These are phyloP conservation scores for Brachionus angularis DNA, from an alignment of 1,140 invertebrate species.

Conservation along the genomic window DNA sequence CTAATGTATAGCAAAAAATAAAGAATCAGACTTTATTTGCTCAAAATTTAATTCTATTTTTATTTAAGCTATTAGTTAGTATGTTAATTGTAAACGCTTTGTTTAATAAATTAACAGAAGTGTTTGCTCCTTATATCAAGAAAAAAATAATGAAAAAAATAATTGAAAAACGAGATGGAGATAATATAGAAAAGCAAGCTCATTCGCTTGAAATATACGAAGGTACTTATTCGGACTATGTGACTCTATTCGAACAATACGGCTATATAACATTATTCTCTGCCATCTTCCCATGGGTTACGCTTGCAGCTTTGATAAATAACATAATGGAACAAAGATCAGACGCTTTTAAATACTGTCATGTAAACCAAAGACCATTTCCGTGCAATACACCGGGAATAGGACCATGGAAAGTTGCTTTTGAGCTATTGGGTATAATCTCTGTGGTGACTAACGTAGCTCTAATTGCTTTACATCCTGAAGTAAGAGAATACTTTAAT, in stretches of 20 bases:
- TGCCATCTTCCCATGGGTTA: conserved; percentile 87
- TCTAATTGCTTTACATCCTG: conserved; percentile 84
- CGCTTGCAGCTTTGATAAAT: conserved; percentile 84
- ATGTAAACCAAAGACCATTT: conserved; percentile 86
- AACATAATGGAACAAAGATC: conserved; percentile 87
- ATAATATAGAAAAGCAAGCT: background rate
- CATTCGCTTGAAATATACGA: background rate
- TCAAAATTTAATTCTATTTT: background rate
- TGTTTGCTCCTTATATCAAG: background rate
- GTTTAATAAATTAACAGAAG: background rate
- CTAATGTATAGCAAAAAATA: background rate
- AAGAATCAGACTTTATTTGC: too few species aligned
- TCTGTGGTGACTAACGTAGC: conserved; percentile 88
- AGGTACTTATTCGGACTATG: conserved; percentile 85
- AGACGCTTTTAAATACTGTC: conserved; percentile 92
- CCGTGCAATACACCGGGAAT: conserved; percentile 81
- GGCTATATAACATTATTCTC: conserved; percentile 83
- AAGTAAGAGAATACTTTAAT: conserved; percentile 63
- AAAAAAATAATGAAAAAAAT: background rate
- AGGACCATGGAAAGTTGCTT: conserved; percentile 77
- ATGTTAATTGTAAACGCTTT: background rate
- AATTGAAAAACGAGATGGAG: background rate
- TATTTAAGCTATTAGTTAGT: background rate
- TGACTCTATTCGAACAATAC: conserved; percentile 89
- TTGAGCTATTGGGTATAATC: conserved; percentile 84